Evolutionary conservation across 1,140 invertebrate species (phyloP).

Genomic region (honey bee (Apis mellifera)): Amel_HAv3.1 CM009941.2:1867501-1868000

Average conservation of each 20-base stretch:
- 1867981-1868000: constrained; percentile 95
- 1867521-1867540: too few relatives aligned
- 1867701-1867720: constrained; percentile 82
- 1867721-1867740: constrained; percentile 83
- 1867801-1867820: constrained; percentile 69
- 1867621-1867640: too few relatives aligned
- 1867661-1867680: neutral
- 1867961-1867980: constrained; percentile 94
- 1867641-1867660: too few relatives aligned
- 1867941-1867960: constrained; percentile 85
- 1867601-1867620: too few relatives aligned
- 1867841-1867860: constrained; percentile 81
- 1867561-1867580: too few relatives aligned
- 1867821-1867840: constrained; percentile 76
- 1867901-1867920: constrained; percentile 80
- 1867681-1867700: constrained; percentile 74
- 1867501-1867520: too few relatives aligned
- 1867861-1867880: constrained; percentile 75
- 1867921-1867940: constrained; percentile 81
- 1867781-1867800: constrained; percentile 72
- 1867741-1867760: constrained; percentile 79
- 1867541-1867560: too few relatives aligned
- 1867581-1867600: too few relatives aligned
- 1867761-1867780: constrained; percentile 77
- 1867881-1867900: constrained; percentile 78